Percentiles rank a stretch among this genome's conserved stretches.
These are phyloP conservation scores for Drosophila malerkotliana DNA, from an alignment of 1,140 invertebrate species.

Conservation along the genomic window DNA sequence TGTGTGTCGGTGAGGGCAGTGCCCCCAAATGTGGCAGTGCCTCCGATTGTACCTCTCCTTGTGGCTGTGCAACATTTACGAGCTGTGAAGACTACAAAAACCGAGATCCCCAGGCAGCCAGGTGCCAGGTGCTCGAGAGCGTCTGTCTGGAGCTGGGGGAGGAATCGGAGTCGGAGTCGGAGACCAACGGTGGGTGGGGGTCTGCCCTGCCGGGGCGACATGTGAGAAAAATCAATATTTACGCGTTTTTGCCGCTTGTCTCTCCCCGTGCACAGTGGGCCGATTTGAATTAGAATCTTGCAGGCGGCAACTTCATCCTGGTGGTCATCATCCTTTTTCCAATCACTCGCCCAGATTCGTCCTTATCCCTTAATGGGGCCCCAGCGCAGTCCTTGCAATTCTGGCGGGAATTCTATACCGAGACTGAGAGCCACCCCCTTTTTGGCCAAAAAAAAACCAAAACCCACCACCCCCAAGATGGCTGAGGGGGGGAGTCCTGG, in stretches of 20 bases:
- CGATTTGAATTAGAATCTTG: slow-evolving; percentile 22
- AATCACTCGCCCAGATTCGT: slow-evolving; percentile 22
- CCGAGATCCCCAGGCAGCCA: slow-evolving; percentile 30
- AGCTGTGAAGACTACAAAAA: slow-evolving; percentile 52
- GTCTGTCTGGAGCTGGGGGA: not conserved
- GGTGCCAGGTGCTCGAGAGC: slow-evolving; percentile 36
- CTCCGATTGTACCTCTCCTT: not conserved
- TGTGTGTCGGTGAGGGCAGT: not conserved
- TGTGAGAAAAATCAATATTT: slow-evolving; percentile 79
- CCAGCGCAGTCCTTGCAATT: slow-evolving; percentile 18
- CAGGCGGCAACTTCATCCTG: slow-evolving; percentile 9
- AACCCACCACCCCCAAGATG: slow-evolving; percentile 45
- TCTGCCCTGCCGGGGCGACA: slow-evolving; percentile 29
- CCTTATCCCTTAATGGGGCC: slow-evolving; percentile 43
- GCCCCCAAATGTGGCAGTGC: too few relatives aligned
- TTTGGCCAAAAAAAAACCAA: not conserved
- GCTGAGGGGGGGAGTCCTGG: not conserved
- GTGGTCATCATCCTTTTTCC: slow-evolving; percentile 19
- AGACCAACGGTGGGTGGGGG: not conserved
- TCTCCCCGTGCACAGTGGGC: slow-evolving; percentile 15
- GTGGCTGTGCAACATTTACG: slow-evolving; percentile 58
- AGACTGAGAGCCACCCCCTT: not conserved
- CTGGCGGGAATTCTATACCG: slow-evolving; percentile 47
- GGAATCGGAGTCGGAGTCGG: not conserved
- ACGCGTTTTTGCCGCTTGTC: slow-evolving; percentile 31